Base-by-base conservation (phyloP, 2,888 invertebrate species). In the Rhingia campestris region DNA sequence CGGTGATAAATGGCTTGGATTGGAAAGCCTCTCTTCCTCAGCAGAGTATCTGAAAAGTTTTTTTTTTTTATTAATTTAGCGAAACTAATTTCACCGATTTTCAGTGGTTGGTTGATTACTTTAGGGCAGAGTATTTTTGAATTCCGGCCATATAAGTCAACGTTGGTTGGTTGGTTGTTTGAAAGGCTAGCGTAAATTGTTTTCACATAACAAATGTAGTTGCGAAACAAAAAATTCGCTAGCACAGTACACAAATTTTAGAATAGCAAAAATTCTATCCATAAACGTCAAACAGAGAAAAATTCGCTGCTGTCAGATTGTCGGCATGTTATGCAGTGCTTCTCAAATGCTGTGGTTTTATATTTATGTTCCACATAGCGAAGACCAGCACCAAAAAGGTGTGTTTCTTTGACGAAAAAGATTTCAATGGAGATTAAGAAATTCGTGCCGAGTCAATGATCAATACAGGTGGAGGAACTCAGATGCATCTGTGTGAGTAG, bases 91-190 rank as follows among this genome's bases (percentile, higher is more conserved):
- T 35, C n/a, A 4, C 14, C 39, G 53, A 43, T 58, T 12, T 37
- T 6, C 9, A 10, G 5, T 30, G 7, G 7, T 9, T 1, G 7
- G 3, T 5, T 5, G 2, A 33, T 41, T 69, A 91, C 91, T 91
- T 90, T 86, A 90, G 86, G 47, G 89, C 88, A 54, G 90, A 89
- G 87, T 91, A 91, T 88, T 89, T 89, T 86, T 91, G 89, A 75
- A 91, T 89, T 86, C 90, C 91, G 79, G 91, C 90, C 91, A 91
- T 91, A 86, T 37, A 70, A 59, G 33, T 47, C 9, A 22, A 76
- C 56, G 43, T 54, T 33, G 9, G 7, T 58, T 30, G 39, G 10
- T 14, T 53, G 4, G 12, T 54, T 32, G 7, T 41, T 33, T 51
- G 45, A 12, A 47, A 33, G 7, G 32, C 3, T 43, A 35, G 5